A percentile compares a stretch with the other conserved stretches of the same genome.
phyloP scores from a whole-genome alignment of 2,888 invertebrate genomes.

The Oegoconia quadripuncta region DNA sequence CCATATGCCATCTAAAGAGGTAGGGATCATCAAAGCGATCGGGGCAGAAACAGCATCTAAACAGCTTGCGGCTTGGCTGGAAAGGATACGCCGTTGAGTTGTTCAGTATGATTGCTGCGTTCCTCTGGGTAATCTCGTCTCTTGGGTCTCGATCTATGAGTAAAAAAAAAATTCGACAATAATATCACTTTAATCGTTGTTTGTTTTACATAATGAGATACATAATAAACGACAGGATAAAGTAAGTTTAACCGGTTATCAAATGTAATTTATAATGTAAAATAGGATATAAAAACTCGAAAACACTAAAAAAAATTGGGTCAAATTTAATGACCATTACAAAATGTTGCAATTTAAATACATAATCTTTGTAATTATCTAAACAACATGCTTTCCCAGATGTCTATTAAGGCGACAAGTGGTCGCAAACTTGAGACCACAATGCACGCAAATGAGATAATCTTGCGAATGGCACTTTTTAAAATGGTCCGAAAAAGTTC shows the following conservation, averaged over 20 bases:
- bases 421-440: constrained; percentile 58
- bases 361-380: neutral
- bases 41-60: constrained; percentile 14
- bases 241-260: too few species aligned
- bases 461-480: constrained; percentile 61
- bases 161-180: constrained; percentile 26
- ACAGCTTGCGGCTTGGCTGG: constrained; percentile 13
- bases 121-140: constrained; percentile 26
- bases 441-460: constrained; percentile 56
- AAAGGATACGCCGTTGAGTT: constrained; percentile 30
- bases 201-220: too few species aligned
- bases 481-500: constrained; percentile 56
- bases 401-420: constrained; percentile 55
- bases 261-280: too few species aligned
- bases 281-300: too few species aligned
- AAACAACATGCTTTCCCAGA: constrained; percentile 47
- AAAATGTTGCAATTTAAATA: too few species aligned
- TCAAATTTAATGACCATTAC: too few species aligned
- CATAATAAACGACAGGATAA: too few species aligned
- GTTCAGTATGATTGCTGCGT: constrained; percentile 27
- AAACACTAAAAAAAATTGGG: too few species aligned
- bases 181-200: too few species aligned
- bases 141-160: constrained; percentile 16
- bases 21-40: constrained; percentile 11
- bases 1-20: constrained; percentile 3